These are phyloP conservation scores for Lochmaea crataegi DNA, from an alignment of 2,888 invertebrate genomes.

Conservation along the genomic window DNA sequence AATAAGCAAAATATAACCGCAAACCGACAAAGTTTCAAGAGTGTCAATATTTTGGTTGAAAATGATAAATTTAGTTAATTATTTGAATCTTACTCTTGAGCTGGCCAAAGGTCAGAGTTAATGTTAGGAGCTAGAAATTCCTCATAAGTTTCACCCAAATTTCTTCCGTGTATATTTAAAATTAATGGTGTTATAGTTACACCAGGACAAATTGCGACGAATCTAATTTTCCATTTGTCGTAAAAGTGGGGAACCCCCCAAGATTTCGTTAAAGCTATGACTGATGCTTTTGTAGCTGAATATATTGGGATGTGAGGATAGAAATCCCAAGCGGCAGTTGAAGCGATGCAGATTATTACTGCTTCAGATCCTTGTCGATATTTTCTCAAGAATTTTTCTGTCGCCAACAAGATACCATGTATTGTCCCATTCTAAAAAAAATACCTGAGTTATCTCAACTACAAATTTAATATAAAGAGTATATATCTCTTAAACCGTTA, in stretches of 20 bases:
- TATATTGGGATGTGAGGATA: constrained; percentile 45
- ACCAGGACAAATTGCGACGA: constrained; percentile 68
- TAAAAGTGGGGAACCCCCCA: constrained; percentile 51
- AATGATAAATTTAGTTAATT: not conserved
- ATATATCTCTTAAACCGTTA: not conserved
- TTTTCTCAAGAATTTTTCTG: constrained; percentile 48
- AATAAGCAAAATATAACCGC: not conserved
- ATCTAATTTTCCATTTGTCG: constrained; percentile 65
- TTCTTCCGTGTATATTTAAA: constrained; percentile 43
- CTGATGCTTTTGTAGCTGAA: constrained; percentile 46
- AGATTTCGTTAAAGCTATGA: constrained; percentile 43
- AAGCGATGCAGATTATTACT: constrained; percentile 48
- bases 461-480: not conserved
- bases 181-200: constrained; percentile 65
- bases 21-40: no score
- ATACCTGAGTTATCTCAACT: not conserved
- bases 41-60: not conserved
- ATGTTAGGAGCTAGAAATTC: constrained; percentile 28
- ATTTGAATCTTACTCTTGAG: constrained; percentile 44
- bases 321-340: constrained; percentile 40
- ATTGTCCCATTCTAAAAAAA: constrained; percentile 55
- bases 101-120: constrained; percentile 5
- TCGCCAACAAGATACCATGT: constrained; percentile 46
- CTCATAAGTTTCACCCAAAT: constrained; percentile 43
- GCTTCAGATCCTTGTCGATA: constrained; percentile 47